Percentiles rank a stretch among this genome's conserved stretches.
phyloP scores from a whole-genome alignment of 2,113 vertebrate genomes.

The Trogon melanurus region DNA sequence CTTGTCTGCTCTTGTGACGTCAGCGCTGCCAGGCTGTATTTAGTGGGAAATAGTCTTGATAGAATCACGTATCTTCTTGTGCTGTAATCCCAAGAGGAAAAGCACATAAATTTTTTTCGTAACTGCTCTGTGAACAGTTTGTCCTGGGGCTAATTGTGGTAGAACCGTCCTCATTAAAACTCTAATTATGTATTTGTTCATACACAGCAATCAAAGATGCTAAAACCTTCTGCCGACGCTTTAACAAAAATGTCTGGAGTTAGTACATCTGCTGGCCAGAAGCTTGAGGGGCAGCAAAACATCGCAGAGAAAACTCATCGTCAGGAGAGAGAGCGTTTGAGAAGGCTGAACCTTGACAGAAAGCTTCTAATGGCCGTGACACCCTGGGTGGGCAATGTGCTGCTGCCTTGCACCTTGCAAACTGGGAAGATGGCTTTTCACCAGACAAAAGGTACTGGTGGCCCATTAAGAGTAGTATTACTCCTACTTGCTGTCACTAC shows the following conservation, averaged over 20 bases:
- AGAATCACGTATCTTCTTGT: neutral
- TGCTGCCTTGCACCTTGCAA: conserved; percentile 44
- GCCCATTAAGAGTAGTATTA: neutral
- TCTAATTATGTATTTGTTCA: neutral
- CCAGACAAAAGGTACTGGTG: conserved; percentile 68
- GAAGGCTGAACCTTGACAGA: conserved; percentile 41
- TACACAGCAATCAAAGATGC: neutral
- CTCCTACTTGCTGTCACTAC: neutral
- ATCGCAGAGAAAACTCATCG: rapidly evolving
- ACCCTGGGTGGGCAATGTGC: conserved; percentile 86
- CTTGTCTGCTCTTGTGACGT: neutral
- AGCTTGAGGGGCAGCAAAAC: neutral
- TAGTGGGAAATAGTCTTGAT: neutral
- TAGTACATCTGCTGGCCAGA: neutral
- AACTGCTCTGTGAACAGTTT: neutral
- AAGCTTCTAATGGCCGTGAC: conserved; percentile 79
- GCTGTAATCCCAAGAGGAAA: neutral
- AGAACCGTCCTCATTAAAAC: neutral
- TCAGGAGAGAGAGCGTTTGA: neutral
- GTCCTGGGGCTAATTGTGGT: neutral
- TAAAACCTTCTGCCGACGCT: neutral
- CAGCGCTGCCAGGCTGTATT: neutral
- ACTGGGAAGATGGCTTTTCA: neutral
- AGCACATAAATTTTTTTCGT: neutral
- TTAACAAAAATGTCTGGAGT: neutral